Evolutionary conservation across 2,888 invertebrate genomes (phyloP), one percentile per base, ranked within the genome.

Genomic region (Chymomyza fuscimana): DNA sequence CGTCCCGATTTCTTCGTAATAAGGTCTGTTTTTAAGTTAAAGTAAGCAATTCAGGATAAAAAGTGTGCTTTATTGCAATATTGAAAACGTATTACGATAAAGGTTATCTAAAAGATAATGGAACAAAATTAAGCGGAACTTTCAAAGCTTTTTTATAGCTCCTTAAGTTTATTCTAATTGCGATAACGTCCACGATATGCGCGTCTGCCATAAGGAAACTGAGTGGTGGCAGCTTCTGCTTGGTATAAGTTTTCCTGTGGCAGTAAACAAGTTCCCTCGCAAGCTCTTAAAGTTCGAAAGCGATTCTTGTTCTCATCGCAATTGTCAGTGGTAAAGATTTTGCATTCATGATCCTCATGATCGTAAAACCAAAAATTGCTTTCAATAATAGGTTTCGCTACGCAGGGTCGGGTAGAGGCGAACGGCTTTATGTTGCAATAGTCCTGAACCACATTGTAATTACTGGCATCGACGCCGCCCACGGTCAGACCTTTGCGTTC

Each of bases 351-450:
- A 71, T 87, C 85, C 0, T 82, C 86, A 19, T 88, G 84, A 69
- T 90, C 91, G 66, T 87, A 90, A 69, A 89, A 90, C 91, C 90
- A 90, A 69, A 72, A 90, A 40, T 90, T 90, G 4, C 81, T 71
- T 0, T 80, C 51, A 1, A 79, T 62, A 0, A 83, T 72, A 4
- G 79, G 83, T 60, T 72, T 77, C 4, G 75, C 81, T 29, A 79
- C 56, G 46, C 91, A 90, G 0, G 73, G 81, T 0, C 60, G 19
- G 0, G 72, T 70, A 0, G 81, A 86, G 10, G 80, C 81, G 10
- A 61, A 72, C 0, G 89, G 89, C 19, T 87, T 90, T 54, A 77
- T 69, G 12, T 74, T 86, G 63, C 89, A 89, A 59, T 87, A 90
- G 10, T 87, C 73, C 60, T 90, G 89, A 1, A 89, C 70, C 3